Evolutionary conservation across 1,140 invertebrate genomes (phyloP).

Genomic region (Wiebesia pumilae): DNA sequence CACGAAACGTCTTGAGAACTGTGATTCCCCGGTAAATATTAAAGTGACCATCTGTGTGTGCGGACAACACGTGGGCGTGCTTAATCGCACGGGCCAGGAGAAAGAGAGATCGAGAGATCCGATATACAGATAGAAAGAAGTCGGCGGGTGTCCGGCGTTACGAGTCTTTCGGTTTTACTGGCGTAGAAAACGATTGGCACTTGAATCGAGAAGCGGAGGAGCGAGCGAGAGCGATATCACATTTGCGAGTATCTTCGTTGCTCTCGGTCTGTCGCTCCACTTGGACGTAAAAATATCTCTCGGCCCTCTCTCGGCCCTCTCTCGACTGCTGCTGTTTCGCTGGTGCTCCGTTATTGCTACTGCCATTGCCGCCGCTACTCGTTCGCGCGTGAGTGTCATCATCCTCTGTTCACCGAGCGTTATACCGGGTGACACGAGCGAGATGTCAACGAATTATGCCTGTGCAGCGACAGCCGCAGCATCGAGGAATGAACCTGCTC

Average conservation of each 20-base stretch:
- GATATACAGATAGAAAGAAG: neutral
- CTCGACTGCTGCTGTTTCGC: neutral
- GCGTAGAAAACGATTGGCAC: conserved; percentile 56
- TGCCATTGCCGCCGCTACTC: conserved; percentile 1
- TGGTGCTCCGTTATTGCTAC: neutral
- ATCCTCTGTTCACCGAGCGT: conserved; percentile 53
- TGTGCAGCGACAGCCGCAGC: neutral
- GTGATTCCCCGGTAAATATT: conserved; percentile 50
- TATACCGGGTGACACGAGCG: conserved; percentile 48
- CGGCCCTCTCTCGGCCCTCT: conserved; percentile 39
- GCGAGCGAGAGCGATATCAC: neutral
- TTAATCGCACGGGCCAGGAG: neutral
- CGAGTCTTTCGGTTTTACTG: conserved; percentile 53
- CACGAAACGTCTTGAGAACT: neutral
- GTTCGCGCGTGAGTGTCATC: conserved; percentile 56
- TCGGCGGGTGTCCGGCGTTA: conserved; percentile 38
- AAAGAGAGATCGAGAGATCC: neutral
- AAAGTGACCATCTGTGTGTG: conserved; percentile 26
- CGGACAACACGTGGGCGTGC: neutral
- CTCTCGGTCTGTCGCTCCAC: conserved; percentile 59
- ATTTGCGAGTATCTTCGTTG: conserved; percentile 24
- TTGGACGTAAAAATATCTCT: conserved; percentile 67
- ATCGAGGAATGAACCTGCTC: neutral
- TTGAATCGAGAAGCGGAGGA: conserved; percentile 44
- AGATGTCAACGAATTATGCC: conserved; percentile 17